Evolutionary conservation across 2,888 invertebrate genomes (phyloP), one percentile per base, ranked within the genome.

Genomic region (Nebria salina): DNA sequence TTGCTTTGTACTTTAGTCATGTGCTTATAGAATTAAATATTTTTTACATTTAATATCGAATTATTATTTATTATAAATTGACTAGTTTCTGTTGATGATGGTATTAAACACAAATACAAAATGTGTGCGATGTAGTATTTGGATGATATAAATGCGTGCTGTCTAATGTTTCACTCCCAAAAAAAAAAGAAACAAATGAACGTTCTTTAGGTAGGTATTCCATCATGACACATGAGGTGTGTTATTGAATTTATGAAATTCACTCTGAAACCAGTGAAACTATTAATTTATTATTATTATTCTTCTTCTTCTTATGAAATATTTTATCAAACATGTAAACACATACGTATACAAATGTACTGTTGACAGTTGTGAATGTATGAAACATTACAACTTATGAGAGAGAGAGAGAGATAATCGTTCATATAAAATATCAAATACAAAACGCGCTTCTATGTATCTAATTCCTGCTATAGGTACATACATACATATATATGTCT

Each of bases 391-490:
- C 34, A 34, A 34, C 34, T 34, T 34, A 34, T 34, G 34, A 20
- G 20, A 20, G 20, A 20, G 20, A 20, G 20, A 20, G 20, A 20
- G 41, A 43, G 26, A 42, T 34, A 1, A 73, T 26, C 20, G 41
- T 34, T 13, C 73, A 42, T 25, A 20, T 20, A 20, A 20, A 41
- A 34, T 42, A 26, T 42, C 15, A 11, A 26, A 11, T 26, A 25
- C 9, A 9, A 73, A 73, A 8, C 9, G 34, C 34, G 25, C 20
- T 20, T 70, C 25, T 70, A 64, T 76, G 15, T 66, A 66, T 76
- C 68, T 76, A 76, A 20, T 20, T 20, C 20, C 20, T 20, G 20
- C 20, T 76, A 76, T 76, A 76, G 68, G 68, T 76, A 76, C 68
- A 76, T 76, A 76, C 68, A 76, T 76, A 68, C 70, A 76, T 15